Percentiles rank a stretch among this genome's conserved stretches.
These are phyloP conservation scores for Eupelmus urozonus DNA, from an alignment of 2,888 invertebrate species.

Conservation along the genomic window DNA sequence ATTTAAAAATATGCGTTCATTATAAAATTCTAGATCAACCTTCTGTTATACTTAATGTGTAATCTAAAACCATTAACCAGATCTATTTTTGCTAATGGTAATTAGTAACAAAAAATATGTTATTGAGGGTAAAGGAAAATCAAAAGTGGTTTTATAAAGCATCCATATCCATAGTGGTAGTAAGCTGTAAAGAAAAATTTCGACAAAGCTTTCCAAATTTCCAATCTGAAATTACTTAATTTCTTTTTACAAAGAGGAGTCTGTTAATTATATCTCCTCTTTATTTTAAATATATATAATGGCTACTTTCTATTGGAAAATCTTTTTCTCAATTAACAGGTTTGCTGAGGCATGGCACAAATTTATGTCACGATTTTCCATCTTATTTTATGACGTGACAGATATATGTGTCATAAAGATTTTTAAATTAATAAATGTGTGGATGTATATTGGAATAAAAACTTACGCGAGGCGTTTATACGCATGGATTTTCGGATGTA, in stretches of 20 bases:
- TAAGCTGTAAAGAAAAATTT: slow-evolving; percentile 59
- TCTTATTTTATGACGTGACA: too few relatives aligned
- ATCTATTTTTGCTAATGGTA: slow-evolving; percentile 10
- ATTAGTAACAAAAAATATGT: slow-evolving; percentile 36
- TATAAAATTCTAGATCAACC: slow-evolving; percentile 2
- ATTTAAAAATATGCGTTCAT: not conserved
- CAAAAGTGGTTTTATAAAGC: slow-evolving; percentile 32
- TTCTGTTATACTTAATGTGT: not conserved
- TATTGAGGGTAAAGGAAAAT: slow-evolving; percentile 17
- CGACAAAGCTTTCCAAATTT: slow-evolving; percentile 32
- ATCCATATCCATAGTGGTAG: slow-evolving; percentile 57
- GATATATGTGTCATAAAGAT: too few relatives aligned
- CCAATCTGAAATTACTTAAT: slow-evolving; percentile 11
- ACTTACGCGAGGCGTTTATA: too few relatives aligned
- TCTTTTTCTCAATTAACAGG: too few relatives aligned
- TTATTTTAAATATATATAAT: not conserved
- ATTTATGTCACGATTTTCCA: too few relatives aligned
- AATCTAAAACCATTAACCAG: slow-evolving; percentile 19
- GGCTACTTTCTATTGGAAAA: too few relatives aligned
- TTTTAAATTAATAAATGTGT: too few relatives aligned
- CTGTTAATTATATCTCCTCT: slow-evolving; percentile 8
- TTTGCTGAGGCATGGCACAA: too few relatives aligned
- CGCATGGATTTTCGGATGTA: too few relatives aligned
- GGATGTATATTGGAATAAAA: too few relatives aligned
- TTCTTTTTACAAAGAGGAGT: slow-evolving; percentile 24